A percentile compares a stretch with the other conserved stretches of the same genome.
phyloP scores from a whole-genome alignment of 2,888 invertebrate species.

The Pseudoips prasinana region DNA sequence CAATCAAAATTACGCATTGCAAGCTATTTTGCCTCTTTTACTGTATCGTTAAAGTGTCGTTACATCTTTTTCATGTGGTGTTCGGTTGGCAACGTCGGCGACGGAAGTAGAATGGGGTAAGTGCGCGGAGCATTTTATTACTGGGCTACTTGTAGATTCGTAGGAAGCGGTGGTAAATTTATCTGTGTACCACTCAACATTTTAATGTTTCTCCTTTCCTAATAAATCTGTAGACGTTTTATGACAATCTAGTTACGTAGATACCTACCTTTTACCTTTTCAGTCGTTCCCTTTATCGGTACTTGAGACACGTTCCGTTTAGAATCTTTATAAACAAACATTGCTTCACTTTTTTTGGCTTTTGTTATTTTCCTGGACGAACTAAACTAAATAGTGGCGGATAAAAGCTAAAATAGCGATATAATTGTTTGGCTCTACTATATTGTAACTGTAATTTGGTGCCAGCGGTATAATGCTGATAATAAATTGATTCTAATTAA shows the following conservation, averaged over 20 bases:
- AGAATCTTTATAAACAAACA: no score
- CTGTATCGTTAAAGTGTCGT: constrained; percentile 69
- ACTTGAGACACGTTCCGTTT: no score
- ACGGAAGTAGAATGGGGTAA: constrained; percentile 82
- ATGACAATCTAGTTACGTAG: constrained; percentile 41
- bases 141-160: constrained; percentile 65
- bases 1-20: constrained; percentile 61
- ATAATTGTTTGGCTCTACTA: no score
- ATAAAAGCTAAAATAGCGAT: no score
- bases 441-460: no score
- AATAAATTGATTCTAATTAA: no score
- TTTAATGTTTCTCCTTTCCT: constrained; percentile 40
- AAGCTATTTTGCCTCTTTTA: constrained; percentile 60
- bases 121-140: constrained; percentile 57
- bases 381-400: no score
- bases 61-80: constrained; percentile 78
- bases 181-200: constrained; percentile 40
- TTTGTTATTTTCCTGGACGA: no score
- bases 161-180: constrained; percentile 43
- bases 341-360: no score
- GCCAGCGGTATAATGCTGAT: no score
- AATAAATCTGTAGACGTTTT: constrained; percentile 42
- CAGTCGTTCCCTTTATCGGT: no score
- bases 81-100: constrained; percentile 47
- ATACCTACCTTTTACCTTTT: no score